Base-by-base conservation (phyloP, 2,113 vertebrate species). In the Scolopax mira region DNA sequence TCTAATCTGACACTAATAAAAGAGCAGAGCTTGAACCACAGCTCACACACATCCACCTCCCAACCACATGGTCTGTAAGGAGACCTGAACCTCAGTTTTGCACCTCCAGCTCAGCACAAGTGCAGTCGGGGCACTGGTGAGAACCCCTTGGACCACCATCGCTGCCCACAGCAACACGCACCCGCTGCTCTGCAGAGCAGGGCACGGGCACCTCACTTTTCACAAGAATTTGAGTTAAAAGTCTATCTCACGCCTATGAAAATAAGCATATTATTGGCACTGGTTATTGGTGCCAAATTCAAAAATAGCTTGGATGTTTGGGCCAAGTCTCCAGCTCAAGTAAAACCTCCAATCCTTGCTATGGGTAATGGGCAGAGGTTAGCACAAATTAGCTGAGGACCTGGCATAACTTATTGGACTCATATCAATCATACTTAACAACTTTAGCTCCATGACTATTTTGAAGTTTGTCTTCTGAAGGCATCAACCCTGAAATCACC, bases 51-150 rank as follows among this genome's bases (percentile, higher is more conserved):
- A 16, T 8, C 18, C 61, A 19, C 41, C 25, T 79, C n/a, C 25
- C 37, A 75, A 1, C 9, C 33, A 57, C 31, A 11, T 11, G 22
- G 17, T 14, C 30, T 55, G 18, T 4, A 13, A 58, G 41, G 39
- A 55, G 48, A 39, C 28, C 57, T 21, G 52, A 35, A 65, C 22
- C n/a, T 22, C 41, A 41, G 25, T 31, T n/a, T 22, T 13, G 24
- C 19, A 60, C 8, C 69, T 33, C 13, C 33, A 7, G 58, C 25
- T 37, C 51, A 51, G 66, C 12, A 16, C 33, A 10, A 39, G 14
- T 0, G 3, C 7, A 42, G 64, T 4, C 3, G 8, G 54, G 11
- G 39, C 69, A 73, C 18, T 4, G 3, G 24, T 6, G 49, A 64
- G 48, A 61, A 11, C 52, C 37, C 10, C 33, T 24, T 35, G 55